phyloP scores from a whole-genome alignment of 1,140 invertebrate genomes.

The Drosophila equinoxialis region DNA sequence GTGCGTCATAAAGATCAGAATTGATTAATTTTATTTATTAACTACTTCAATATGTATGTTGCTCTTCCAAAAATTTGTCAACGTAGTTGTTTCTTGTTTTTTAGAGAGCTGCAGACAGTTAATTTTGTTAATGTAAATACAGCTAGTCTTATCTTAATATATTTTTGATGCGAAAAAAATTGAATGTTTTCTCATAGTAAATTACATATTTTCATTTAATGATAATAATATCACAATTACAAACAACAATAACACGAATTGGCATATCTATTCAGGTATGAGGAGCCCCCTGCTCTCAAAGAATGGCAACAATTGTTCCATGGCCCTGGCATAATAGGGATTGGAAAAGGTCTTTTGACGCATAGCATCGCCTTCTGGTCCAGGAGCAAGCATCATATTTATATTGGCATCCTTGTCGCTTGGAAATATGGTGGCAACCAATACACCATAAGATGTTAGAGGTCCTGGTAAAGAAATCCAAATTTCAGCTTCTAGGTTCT shows the following conservation, averaged over 20 bases:
- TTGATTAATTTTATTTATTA: neutral
- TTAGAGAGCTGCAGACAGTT: neutral
- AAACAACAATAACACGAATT: neutral
- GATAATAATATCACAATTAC: conserved; percentile 37
- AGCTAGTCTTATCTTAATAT: neutral
- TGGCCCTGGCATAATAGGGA: conserved; percentile 50
- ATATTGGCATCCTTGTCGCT: conserved; percentile 64
- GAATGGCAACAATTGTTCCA: conserved; percentile 57
- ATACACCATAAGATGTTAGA: conserved; percentile 37
- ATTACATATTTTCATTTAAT: conserved; percentile 12
- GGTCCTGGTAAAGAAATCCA: conserved; percentile 29
- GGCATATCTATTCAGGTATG: neutral
- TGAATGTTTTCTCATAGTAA: neutral
- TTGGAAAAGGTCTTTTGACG: conserved; percentile 39
- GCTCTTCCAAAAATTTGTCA: neutral
- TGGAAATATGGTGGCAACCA: conserved; percentile 44
- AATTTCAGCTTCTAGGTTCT: neutral
- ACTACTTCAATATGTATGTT: neutral
- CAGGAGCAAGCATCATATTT: conserved; percentile 47
- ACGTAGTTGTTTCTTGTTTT: neutral
- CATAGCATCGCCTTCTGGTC: conserved; percentile 57
- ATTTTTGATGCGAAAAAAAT: neutral
- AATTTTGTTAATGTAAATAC: neutral
- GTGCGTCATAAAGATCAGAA: conserved; percentile 2
- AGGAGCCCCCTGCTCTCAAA: conserved; percentile 48